A percentile compares a stretch with the other conserved stretches of the same genome.
These are phyloP conservation scores for Carassius carassius DNA, from an alignment of 2,113 vertebrate species.

Conservation along the genomic window DNA sequence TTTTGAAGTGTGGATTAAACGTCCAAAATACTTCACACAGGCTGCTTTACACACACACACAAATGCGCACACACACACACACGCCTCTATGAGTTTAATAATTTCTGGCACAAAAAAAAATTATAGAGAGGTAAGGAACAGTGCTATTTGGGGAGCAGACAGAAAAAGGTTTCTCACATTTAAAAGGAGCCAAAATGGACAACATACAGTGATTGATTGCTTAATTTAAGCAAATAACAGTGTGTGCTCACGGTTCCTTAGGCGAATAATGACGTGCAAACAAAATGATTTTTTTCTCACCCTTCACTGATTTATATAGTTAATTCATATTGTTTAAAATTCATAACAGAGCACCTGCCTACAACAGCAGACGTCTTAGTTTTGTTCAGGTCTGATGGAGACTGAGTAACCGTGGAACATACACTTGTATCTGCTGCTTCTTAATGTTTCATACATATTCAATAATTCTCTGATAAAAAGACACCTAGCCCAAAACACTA, in stretches of 20 bases:
- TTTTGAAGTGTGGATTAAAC: background rate
- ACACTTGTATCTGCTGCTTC: background rate
- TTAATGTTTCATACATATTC: constrained; percentile 38
- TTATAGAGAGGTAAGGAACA: no score
- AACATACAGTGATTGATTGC: constrained; percentile 13
- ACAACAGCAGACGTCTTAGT: background rate
- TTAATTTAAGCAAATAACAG: background rate
- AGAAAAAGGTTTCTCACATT: background rate
- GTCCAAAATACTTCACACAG: background rate
- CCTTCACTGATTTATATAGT: constrained; percentile 2
- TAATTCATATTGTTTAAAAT: constrained; percentile 29
- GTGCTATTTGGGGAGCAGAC: no score
- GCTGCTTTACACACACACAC: background rate
- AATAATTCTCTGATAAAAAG: constrained; percentile 22
- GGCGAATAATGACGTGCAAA: constrained; percentile 6
- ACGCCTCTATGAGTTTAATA: no score
- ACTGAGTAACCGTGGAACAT: constrained; percentile 10
- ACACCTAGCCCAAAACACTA: constrained; percentile 25
- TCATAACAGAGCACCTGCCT: constrained; percentile 11
- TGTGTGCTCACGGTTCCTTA: constrained; percentile 3
- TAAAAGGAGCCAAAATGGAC: constrained; percentile 24
- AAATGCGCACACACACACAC: background rate
- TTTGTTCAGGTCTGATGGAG: constrained; percentile 32
- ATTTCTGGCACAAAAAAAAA: no score
- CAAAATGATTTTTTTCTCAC: constrained; percentile 16